Evolutionary conservation across 2,113 vertebrate species (phyloP).

Genomic region (Cariama cristata): DNA sequence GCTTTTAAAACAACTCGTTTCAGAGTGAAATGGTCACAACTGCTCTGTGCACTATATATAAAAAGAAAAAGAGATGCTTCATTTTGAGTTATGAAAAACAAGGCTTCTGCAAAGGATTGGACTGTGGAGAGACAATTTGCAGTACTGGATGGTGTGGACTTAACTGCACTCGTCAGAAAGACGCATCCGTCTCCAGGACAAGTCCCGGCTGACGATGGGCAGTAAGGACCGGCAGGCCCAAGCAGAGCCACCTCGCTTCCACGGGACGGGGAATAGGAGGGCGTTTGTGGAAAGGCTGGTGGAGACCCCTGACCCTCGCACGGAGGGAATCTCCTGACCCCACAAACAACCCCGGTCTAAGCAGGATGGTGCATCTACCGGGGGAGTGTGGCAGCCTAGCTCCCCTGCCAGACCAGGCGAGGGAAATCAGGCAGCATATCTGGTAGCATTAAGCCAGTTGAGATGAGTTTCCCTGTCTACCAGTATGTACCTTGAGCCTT

Average conservation of each 20-base stretch:
- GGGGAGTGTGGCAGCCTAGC: not conserved
- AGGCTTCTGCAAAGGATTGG: not conserved
- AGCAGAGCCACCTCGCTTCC: not conserved
- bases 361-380: not conserved
- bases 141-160: not conserved
- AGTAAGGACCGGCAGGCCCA: not conserved
- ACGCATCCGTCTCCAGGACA: not conserved
- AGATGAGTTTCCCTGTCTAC: not conserved
- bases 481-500: not conserved
- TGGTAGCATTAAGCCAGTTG: not conserved
- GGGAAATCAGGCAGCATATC: not conserved
- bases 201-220: not conserved
- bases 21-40: not conserved
- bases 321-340: not conserved
- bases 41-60: not conserved
- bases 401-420: not conserved
- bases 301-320: not conserved
- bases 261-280: not conserved
- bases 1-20: not conserved
- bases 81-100: not conserved
- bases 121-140: not conserved
- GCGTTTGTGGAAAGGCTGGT: not conserved
- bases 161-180: not conserved
- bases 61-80: not conserved
- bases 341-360: not conserved